Conservation (phyloP, 1,140 invertebrate species). For the Venturia canescens region DNA sequence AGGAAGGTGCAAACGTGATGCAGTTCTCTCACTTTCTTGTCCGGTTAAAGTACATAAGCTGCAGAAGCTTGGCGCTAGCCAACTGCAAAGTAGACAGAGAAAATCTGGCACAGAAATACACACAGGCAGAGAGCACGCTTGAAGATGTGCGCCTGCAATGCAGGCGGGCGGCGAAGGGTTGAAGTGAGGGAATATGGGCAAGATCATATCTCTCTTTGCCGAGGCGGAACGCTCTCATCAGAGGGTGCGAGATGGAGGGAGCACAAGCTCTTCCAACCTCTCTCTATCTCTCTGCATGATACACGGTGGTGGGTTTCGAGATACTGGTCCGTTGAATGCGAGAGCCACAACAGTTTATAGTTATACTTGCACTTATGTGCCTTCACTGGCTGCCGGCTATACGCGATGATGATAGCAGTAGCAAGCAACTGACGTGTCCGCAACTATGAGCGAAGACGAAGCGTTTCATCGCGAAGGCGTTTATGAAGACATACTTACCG, state of each 20-base stretch:
- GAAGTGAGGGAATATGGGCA: conserved; percentile 28
- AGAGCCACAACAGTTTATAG: conserved; percentile 39
- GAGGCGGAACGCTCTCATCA: conserved; percentile 34
- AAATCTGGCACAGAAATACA: conserved; percentile 18
- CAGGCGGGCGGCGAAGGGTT: conserved; percentile 28
- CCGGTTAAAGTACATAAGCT: conserved; percentile 23
- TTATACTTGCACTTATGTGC: conserved; percentile 37
- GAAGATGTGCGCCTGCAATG: not conserved
- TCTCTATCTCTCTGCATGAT: conserved; percentile 1
- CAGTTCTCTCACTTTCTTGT: conserved; percentile 14
- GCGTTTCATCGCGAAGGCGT: conserved; percentile 38
- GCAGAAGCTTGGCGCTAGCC: not conserved
- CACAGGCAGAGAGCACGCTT: not conserved
- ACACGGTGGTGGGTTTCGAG: conserved; percentile 6
- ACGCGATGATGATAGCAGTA: conserved; percentile 50
- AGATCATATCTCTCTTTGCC: conserved; percentile 40
- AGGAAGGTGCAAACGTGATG: conserved; percentile 25
- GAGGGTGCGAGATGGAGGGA: conserved; percentile 6
- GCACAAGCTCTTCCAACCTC: not conserved
- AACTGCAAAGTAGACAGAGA: conserved; percentile 15
- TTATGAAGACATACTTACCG: conserved; percentile 36
- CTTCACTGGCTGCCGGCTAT: conserved; percentile 46
- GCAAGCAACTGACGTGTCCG: conserved; percentile 41
- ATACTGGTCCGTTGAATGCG: not conserved
- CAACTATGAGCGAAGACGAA: conserved; percentile 36